A percentile compares a stretch with the other conserved stretches of the same genome.
phyloP scores from a whole-genome alignment of 2,113 vertebrate genomes.

The Callochromis pleurospilus region DNA sequence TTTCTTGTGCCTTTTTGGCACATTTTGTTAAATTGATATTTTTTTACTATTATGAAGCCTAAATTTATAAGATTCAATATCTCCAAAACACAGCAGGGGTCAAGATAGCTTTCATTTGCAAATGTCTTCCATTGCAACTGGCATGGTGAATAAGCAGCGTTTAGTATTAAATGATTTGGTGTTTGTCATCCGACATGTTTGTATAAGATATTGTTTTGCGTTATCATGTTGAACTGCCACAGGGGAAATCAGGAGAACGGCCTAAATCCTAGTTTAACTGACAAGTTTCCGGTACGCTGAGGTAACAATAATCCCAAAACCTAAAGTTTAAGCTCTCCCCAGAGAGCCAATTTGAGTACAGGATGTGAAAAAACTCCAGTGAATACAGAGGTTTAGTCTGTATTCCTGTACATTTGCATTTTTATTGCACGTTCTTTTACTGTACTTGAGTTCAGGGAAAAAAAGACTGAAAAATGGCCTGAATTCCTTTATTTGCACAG shows the following conservation, averaged over 20 bases:
- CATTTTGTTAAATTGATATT: background rate
- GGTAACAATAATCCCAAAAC: slow-evolving; percentile 2
- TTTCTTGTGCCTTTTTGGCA: background rate
- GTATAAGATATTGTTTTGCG: background rate
- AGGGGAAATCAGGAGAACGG: background rate
- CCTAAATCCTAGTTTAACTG: background rate
- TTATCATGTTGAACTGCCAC: background rate
- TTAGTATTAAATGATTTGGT: background rate
- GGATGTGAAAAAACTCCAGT: background rate
- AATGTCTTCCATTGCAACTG: background rate
- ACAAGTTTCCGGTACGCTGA: background rate
- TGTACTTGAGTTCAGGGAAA: background rate
- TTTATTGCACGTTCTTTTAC: background rate
- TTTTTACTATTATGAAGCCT: background rate
- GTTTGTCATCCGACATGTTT: background rate
- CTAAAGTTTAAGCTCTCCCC: slow-evolving; percentile 25
- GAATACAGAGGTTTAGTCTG: background rate
- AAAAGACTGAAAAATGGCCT: background rate
- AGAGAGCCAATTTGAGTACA: slow-evolving; percentile 42
- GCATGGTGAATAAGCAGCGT: background rate
- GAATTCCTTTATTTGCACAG: background rate
- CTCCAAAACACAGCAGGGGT: background rate
- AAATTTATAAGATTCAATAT: background rate
- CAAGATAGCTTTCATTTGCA: background rate
- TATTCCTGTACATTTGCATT: background rate